phyloP scores from a whole-genome alignment of 1,140 invertebrate species.

The Condylostylus longicornis region DNA sequence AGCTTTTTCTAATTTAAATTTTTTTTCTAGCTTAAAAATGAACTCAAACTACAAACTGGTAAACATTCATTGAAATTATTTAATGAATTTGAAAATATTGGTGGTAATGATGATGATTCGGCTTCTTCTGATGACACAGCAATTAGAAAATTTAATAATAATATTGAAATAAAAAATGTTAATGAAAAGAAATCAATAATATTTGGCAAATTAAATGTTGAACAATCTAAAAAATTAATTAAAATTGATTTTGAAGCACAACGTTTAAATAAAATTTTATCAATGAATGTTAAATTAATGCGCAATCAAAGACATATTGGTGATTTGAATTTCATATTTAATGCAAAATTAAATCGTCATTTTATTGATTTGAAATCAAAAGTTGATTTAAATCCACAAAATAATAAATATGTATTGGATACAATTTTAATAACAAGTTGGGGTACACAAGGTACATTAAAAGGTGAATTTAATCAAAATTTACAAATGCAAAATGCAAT shows the following conservation, averaged over 20 bases:
- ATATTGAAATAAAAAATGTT: background rate
- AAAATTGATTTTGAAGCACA: conserved; percentile 9
- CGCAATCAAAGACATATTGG: conserved; percentile 16
- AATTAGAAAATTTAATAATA: too few relatives aligned
- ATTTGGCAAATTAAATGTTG: background rate
- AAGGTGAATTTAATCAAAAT: conserved; percentile 21
- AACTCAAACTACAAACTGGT: too few relatives aligned
- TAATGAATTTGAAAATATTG: conserved; percentile 3
- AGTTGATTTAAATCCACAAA: conserved; percentile 10
- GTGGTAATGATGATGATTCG: conserved; percentile 9
- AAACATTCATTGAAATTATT: too few relatives aligned
- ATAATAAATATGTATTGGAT: conserved; percentile 16
- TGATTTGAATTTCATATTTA: conserved; percentile 26
- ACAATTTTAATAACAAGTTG: conserved; percentile 20
- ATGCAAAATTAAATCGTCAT: conserved; percentile 19
- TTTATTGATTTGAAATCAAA: conserved; percentile 17
- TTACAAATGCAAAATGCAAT: conserved; percentile 17
- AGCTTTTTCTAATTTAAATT: too few relatives aligned
- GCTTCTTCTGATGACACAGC: conserved; percentile 6
- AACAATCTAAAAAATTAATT: background rate
- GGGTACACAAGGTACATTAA: conserved; percentile 16
- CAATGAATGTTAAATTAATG: conserved; percentile 16
- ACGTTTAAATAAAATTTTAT: conserved; percentile 12
- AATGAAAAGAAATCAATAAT: background rate
- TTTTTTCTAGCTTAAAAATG: too few relatives aligned